phyloP scores from a whole-genome alignment of 2,888 invertebrate genomes.

The Chloroclysta siterata region DNA sequence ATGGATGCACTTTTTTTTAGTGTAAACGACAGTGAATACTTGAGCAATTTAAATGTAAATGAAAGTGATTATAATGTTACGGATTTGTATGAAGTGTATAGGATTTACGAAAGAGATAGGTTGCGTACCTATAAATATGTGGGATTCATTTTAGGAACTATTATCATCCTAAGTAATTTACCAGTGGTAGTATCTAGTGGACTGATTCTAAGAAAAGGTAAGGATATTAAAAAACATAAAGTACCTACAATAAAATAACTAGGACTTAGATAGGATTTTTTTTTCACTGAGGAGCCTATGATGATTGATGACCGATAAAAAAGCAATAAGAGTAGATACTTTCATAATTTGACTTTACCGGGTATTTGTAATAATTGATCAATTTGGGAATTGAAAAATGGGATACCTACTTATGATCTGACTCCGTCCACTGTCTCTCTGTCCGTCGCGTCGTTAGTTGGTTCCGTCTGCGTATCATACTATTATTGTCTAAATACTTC shows the following conservation, averaged over 20 bases:
- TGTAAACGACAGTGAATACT: conserved; percentile 36
- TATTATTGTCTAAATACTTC: no score
- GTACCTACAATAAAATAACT: neutral
- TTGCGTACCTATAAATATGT: conserved; percentile 80
- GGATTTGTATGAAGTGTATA: conserved; percentile 68
- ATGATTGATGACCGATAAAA: no score
- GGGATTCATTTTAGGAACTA: conserved; percentile 81
- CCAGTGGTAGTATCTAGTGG: conserved; percentile 88
- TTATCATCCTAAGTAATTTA: conserved; percentile 85
- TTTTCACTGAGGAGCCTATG: no score
- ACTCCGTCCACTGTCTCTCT: no score
- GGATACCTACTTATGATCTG: no score
- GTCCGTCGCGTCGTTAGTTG: no score
- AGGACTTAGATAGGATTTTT: no score
- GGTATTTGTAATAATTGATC: no score
- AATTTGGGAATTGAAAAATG: no score
- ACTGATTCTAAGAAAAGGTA: conserved; percentile 86
- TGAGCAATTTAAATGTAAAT: conserved; percentile 41
- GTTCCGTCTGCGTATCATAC: no score
- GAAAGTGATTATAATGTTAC: conserved; percentile 57
- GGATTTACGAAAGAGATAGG: conserved; percentile 66
- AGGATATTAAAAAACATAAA: conserved; percentile 22
- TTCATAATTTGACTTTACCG: no score
- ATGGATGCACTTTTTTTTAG: conserved; percentile 58
- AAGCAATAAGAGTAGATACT: no score